Base-by-base conservation (phyloP, 2,797 vertebrate species). In the Notoglanidium macrostoma region DNA sequence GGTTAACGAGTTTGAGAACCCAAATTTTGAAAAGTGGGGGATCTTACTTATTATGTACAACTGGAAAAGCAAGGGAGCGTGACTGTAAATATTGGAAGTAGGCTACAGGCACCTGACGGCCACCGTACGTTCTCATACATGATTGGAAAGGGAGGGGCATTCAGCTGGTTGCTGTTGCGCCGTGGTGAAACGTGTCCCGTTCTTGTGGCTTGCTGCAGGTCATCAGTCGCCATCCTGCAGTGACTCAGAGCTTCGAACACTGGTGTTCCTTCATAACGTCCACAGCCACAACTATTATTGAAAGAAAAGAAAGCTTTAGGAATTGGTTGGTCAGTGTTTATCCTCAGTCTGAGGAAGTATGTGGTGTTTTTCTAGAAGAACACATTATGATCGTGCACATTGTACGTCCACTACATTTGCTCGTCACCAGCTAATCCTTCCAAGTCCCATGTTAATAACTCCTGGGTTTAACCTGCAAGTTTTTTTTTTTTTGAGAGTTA, bases 161-260 rank as follows among this genome's bases (percentile, higher is more conserved):
- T 46, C 46, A 46, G 46, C 46, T 46, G 7, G 7, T 3, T 46
- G 68, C 35, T 67, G 57, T 61, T 32, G 54, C 49, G 10, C 77
- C 14, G 61, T 63, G 17, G 55, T 54, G 29, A 82, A 83, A 86
- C 63, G 40, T 70, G 73, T 57, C 29, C 0, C 7, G 63, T 88
- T 86, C 72, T 59, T 55, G 57, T 79, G 72, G 70, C 61, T 78
- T 17, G 21, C 46, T 84, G 85, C 63, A 54, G 63, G 32, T 78
- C 35, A 63, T 32, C 54, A 59, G 40, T 35, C 73, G 19, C 55
- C 57, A 35, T 54, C 67, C 54, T 70, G 55, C 67, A 73, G 51
- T 86, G 70, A 88, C 84, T 77, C 78, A 83, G 63, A 29, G 65
- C 76, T 55, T 10, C 29, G 70, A 74, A 70, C 87, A 87, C 54